Evolutionary conservation across 1,140 invertebrate genomes (phyloP), one percentile per base, ranked within the genome.

Genomic region (Halyomorpha halys): DNA sequence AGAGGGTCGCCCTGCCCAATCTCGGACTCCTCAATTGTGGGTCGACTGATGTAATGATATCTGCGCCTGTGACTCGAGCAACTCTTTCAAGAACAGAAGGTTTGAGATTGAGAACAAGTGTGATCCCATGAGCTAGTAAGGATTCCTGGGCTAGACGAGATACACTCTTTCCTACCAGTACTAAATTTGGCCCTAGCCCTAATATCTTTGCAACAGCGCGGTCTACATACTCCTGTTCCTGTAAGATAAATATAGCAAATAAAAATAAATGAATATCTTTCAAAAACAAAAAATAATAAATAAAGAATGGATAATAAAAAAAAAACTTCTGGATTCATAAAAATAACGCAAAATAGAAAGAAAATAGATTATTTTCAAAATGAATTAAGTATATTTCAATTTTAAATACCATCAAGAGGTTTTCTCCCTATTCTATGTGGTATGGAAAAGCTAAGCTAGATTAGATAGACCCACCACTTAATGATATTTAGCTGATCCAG

Each of bases 31-130:
- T 85, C 51, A 97, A 85, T 62, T 93, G 86, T 9, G 87, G 86
- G 74, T 98, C 96, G 16, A 98, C 85, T 0, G 90, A 91, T n/a
- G 85, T 82, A 0, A 97, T 84, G 45, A 97, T 84, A 70, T 91
- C 89, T 18, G 91, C 93, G 68, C 87, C 82, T 0, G 91, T 87
- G 64, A 86, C 89, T 21, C 91, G 77, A 0, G 93, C 83, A 4
- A 97, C 77, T 63, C 93, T 79, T 69, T 92, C 85, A 70, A 98
- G 81, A 13, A 97, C 86, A 13, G 82, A 82, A 11, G 83, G 76
- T 73, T 97, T 94, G 0, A 98, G 90, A 75, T 95, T 94, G 8
- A 92, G 76, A 0, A 94, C 86, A 4, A 98, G 77, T 0, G 91
- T 92, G 15, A 98, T 86, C 0, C 86, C 86, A 54, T 82, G 79